phyloP scores from a whole-genome alignment of 1,140 invertebrate species.

The Subanguina moxae region DNA sequence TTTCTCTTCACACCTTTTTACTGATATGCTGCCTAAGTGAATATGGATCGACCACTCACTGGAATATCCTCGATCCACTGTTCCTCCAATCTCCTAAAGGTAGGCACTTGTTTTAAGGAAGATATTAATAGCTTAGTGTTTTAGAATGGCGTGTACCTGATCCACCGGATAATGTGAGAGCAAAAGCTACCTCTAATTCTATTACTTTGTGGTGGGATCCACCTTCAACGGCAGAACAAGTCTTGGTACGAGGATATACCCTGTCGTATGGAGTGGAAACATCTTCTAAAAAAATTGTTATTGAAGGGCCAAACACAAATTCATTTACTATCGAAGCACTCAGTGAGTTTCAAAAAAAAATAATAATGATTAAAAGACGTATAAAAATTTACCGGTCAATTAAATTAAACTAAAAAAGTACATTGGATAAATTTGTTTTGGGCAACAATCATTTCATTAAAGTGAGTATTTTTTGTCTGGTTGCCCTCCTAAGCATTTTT shows the following conservation, averaged over 20 bases:
- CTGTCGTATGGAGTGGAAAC: slow-evolving; percentile 52
- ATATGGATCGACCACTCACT: neutral
- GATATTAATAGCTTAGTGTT: slow-evolving; percentile 8
- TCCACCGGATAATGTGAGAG: slow-evolving; percentile 49
- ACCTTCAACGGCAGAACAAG: slow-evolving; percentile 36
- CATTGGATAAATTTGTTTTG: too few species aligned
- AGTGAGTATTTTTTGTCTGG: too few species aligned
- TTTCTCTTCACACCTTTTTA: too few species aligned
- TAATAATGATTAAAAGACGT: too few species aligned
- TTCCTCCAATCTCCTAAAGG: slow-evolving; percentile 7
- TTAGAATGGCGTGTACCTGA: slow-evolving; percentile 50
- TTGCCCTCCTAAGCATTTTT: too few species aligned
- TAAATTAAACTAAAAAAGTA: too few species aligned
- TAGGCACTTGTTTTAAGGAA: neutral
- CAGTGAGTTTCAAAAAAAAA: slow-evolving; percentile 26
- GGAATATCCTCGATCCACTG: slow-evolving; percentile 10
- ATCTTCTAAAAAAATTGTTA: slow-evolving; percentile 43
- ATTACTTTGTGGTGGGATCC: slow-evolving; percentile 54
- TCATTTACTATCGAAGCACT: slow-evolving; percentile 47
- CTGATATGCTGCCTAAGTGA: too few species aligned
- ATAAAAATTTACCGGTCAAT: too few species aligned
- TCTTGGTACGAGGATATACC: slow-evolving; percentile 54
- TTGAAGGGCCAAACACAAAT: slow-evolving; percentile 48
- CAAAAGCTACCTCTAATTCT: slow-evolving; percentile 29
- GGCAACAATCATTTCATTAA: too few species aligned